These are phyloP conservation scores for Atethmia centrago DNA, from an alignment of 2,888 invertebrate species.

Conservation along the genomic window DNA sequence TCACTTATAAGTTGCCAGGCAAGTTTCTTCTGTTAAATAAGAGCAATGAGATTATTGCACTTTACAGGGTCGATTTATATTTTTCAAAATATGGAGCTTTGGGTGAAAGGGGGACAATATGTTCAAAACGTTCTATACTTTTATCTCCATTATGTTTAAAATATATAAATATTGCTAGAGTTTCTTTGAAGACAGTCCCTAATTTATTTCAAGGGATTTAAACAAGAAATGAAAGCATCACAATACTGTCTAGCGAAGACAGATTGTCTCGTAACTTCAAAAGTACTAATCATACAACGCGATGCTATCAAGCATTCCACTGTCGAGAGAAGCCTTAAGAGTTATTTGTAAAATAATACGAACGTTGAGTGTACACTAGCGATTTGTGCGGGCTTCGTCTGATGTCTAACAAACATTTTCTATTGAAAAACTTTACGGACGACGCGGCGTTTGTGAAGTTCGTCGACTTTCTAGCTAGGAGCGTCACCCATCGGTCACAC, in stretches of 20 bases:
- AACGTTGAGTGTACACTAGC: slow-evolving; percentile 58
- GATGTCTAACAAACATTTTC: slow-evolving; percentile 76
- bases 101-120: no score
- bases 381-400: slow-evolving; percentile 57
- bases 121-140: neutral
- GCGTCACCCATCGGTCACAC: slow-evolving; percentile 71
- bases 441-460: slow-evolving; percentile 72
- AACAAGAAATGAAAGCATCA: slow-evolving; percentile 31
- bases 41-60: neutral
- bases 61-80: neutral
- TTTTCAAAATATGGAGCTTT: neutral
- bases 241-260: slow-evolving; percentile 37
- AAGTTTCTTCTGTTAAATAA: no score
- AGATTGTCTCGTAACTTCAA: slow-evolving; percentile 41
- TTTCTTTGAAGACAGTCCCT: slow-evolving; percentile 10
- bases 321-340: slow-evolving; percentile 52
- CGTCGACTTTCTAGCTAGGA: slow-evolving; percentile 80
- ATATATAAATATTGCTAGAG: neutral
- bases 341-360: slow-evolving; percentile 66
- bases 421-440: slow-evolving; percentile 81
- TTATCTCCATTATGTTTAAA: slow-evolving; percentile 1
- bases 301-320: slow-evolving; percentile 45
- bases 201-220: slow-evolving; percentile 24
- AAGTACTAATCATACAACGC: slow-evolving; percentile 58
- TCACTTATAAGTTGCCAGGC: no score